Evolutionary conservation across 2,797 vertebrate genomes (phyloP).

Genomic region (Oreochromis mossambicus): DNA sequence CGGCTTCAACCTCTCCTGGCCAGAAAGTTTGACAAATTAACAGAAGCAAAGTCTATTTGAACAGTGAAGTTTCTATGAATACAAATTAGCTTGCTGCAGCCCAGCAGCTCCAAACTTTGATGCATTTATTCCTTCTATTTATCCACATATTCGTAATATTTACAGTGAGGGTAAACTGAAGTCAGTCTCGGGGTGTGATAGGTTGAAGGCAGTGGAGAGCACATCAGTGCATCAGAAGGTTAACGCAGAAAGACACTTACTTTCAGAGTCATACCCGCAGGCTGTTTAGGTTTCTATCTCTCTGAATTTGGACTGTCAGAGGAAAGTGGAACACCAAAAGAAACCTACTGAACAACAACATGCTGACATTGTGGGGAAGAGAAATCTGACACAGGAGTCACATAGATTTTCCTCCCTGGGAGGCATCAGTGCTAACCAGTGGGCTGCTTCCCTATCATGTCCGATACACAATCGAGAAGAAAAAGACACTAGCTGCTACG

Average conservation of each 20-base stretch:
- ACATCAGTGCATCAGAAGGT: not conserved
- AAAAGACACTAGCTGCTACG: not conserved
- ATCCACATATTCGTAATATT: not conserved
- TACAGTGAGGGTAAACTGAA: not conserved
- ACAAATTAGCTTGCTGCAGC: not conserved
- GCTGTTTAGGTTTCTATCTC: not conserved
- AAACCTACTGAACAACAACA: not conserved
- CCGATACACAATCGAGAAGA: not conserved
- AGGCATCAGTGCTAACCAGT: not conserved
- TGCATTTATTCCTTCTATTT: not conserved
- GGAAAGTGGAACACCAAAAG: not conserved
- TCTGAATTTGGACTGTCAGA: not conserved
- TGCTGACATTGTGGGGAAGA: not conserved
- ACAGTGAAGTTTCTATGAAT: not conserved
- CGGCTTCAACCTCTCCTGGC: not conserved
- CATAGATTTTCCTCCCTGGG: not conserved
- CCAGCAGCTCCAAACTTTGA: not conserved
- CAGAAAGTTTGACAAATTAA: not conserved
- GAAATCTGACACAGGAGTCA: not conserved
- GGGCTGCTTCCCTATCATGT: not conserved
- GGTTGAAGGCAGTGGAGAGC: not conserved
- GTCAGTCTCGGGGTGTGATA: not conserved
- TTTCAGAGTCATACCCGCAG: constrained; percentile 10
- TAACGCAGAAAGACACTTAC: constrained; percentile 10
- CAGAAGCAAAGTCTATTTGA: not conserved